phyloP scores from a whole-genome alignment of 2,113 vertebrate genomes.

The Collichthys lucidus region DNA sequence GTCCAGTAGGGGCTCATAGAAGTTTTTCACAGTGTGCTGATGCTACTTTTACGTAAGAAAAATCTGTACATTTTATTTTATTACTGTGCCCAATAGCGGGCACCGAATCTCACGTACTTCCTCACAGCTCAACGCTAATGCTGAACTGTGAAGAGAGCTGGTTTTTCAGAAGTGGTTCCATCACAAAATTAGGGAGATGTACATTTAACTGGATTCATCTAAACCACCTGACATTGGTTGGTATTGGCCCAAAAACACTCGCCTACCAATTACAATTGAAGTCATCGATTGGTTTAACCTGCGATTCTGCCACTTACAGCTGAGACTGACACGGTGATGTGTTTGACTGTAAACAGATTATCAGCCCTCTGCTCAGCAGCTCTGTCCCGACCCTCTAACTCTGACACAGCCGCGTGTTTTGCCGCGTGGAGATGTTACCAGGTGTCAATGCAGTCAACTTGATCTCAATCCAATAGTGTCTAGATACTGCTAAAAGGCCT shows the following conservation, averaged over 20 bases:
- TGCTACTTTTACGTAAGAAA: too few species aligned
- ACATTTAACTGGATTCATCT: not conserved
- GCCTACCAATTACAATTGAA: not conserved
- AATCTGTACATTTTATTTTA: too few species aligned
- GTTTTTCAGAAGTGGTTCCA: too few species aligned
- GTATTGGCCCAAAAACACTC: not conserved
- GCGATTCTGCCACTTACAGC: not conserved
- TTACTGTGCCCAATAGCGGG: too few species aligned
- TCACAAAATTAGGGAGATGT: too few species aligned
- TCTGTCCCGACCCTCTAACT: not conserved
- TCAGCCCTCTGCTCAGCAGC: not conserved
- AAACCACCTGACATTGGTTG: not conserved
- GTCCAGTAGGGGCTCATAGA: too few species aligned
- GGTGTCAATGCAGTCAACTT: constrained; percentile 71
- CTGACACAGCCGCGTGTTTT: constrained; percentile 39
- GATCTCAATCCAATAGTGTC: constrained; percentile 72
- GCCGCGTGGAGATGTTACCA: constrained; percentile 54
- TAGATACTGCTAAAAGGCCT: constrained; percentile 53
- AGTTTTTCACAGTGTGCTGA: too few species aligned
- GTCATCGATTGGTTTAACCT: constrained; percentile 1
- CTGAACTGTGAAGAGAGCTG: too few species aligned
- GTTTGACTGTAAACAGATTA: constrained; percentile 19
- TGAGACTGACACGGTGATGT: not conserved
- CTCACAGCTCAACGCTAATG: too few species aligned
- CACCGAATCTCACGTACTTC: too few species aligned